phyloP scores from a whole-genome alignment of 2,797 vertebrate genomes.

The Apogon hyalosoma region DNA sequence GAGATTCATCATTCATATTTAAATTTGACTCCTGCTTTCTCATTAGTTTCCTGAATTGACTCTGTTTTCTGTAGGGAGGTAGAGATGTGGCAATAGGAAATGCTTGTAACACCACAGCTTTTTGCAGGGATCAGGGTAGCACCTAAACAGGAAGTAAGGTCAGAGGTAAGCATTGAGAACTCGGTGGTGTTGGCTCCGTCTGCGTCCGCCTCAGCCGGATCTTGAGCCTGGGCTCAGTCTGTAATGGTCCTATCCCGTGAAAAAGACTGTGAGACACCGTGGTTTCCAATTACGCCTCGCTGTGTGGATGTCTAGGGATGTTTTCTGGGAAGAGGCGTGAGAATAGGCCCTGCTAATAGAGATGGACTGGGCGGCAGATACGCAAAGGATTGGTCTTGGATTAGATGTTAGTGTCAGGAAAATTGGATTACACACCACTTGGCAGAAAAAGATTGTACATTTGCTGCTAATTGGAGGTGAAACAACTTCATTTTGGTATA shows the following conservation, averaged over 20 bases:
- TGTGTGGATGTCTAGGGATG: constrained; percentile 58
- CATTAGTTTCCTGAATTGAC: constrained; percentile 43
- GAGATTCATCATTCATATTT: constrained; percentile 8
- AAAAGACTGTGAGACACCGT: constrained; percentile 41
- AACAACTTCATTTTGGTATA: constrained; percentile 32
- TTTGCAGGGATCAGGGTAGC: constrained; percentile 63
- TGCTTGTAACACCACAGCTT: background rate
- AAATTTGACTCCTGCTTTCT: constrained; percentile 19
- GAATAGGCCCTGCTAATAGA: constrained; percentile 54
- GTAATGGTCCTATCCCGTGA: constrained; percentile 56
- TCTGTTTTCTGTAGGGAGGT: constrained; percentile 40
- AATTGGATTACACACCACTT: constrained; percentile 69
- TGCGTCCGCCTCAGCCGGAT: constrained; percentile 53
- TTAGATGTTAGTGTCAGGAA: constrained; percentile 61
- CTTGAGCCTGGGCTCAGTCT: constrained; percentile 35
- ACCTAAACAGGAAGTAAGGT: constrained; percentile 79
- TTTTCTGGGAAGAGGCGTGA: constrained; percentile 61
- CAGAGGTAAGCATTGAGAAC: constrained; percentile 68
- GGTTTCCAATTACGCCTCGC: constrained; percentile 74
- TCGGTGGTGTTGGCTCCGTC: constrained; percentile 45
- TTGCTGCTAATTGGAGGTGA: constrained; percentile 56
- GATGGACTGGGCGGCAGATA: constrained; percentile 59
- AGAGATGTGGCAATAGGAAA: constrained; percentile 1
- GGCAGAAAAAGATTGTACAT: constrained; percentile 51
- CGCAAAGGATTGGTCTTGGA: constrained; percentile 60